These are phyloP conservation scores for Berghia stephanieae DNA, from an alignment of 1,140 invertebrate genomes.

Conservation along the genomic window DNA sequence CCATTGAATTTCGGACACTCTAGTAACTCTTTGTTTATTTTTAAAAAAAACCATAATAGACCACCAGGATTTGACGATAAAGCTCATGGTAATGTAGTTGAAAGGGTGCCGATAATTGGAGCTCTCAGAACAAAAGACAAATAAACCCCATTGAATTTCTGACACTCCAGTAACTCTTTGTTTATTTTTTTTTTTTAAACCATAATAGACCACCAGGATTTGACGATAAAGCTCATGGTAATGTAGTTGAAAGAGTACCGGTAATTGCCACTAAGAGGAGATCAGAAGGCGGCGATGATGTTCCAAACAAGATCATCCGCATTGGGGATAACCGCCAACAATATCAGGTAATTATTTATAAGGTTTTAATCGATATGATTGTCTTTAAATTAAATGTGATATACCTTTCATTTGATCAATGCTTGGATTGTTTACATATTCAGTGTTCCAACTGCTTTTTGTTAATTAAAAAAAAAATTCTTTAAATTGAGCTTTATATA, in stretches of 20 bases:
- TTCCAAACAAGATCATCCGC: conserved; percentile 4
- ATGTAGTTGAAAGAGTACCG: background rate
- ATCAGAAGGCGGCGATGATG: conserved; percentile 1
- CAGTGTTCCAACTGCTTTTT: background rate
- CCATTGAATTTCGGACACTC: too few species aligned
- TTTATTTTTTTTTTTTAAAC: conserved; percentile 8
- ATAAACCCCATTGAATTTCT: too few species aligned
- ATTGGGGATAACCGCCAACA: too few species aligned
- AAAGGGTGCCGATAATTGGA: too few species aligned
- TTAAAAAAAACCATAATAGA: background rate
- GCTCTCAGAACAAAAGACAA: too few species aligned
- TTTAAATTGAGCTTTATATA: background rate
- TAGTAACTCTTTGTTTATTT: too few species aligned
- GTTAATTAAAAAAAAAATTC: background rate
- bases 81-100: too few species aligned
- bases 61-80: background rate
- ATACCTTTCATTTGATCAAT: background rate
- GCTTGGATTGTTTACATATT: background rate
- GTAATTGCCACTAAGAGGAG: conserved; percentile 8
- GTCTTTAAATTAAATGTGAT: background rate
- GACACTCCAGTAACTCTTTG: too few species aligned
- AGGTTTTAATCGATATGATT: too few species aligned
- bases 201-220: background rate
- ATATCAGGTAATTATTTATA: too few species aligned
- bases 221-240: conserved; percentile 14